These are phyloP conservation scores for Microcebus lehilahytsara DNA, from an alignment of 2,113 vertebrate genomes.

Conservation along the genomic window DNA sequence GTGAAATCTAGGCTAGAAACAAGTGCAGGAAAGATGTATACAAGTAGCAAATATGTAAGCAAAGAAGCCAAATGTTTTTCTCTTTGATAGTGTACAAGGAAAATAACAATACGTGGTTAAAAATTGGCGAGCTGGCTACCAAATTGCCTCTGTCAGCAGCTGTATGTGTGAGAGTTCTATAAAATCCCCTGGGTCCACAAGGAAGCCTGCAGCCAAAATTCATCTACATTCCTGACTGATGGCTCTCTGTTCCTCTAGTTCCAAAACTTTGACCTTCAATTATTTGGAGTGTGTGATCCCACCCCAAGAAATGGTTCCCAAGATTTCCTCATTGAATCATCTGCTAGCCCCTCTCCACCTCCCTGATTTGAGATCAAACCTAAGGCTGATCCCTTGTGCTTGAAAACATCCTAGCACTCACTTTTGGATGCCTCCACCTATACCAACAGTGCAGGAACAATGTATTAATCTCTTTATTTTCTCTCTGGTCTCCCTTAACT, in stretches of 20 bases:
- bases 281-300: slow-evolving; percentile 13
- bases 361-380: neutral
- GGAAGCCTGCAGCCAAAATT: neutral
- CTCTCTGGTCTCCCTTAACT: neutral
- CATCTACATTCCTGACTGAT: neutral
- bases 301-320: neutral
- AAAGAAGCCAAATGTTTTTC: neutral
- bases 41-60: neutral
- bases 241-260: neutral
- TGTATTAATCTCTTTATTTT: neutral
- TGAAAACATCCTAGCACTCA: neutral
- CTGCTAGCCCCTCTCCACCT: neutral
- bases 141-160: neutral
- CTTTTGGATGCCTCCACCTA: neutral
- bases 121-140: neutral
- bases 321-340: neutral
- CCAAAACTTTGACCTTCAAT: neutral
- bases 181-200: neutral
- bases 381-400: neutral
- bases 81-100: neutral
- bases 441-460: neutral
- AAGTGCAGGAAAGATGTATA: neutral
- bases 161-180: neutral
- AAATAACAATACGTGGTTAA: neutral
- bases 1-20: slow-evolving; percentile 22